Conservation (phyloP, 2,113 vertebrate species). For the Tetraodon nigroviridis region DNA sequence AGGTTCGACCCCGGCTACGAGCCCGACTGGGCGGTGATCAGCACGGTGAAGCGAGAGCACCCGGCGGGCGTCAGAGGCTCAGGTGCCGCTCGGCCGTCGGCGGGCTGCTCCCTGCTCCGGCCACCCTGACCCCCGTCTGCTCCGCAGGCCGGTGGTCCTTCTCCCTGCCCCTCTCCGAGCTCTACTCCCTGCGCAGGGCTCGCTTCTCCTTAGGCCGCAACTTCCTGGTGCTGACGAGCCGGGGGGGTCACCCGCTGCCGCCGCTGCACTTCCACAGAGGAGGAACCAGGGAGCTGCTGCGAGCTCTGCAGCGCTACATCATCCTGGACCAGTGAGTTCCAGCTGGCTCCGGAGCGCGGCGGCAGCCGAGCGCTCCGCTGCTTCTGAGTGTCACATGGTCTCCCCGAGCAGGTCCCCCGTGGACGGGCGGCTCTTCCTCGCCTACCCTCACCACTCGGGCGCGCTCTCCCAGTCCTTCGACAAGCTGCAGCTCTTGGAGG, state of each 20-base stretch:
- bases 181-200: slow-evolving; percentile 84
- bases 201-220: slow-evolving; percentile 86
- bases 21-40: slow-evolving; percentile 91
- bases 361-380: too few species aligned
- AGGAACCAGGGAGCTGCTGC: slow-evolving; percentile 82
- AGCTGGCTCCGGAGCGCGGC: too few species aligned
- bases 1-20: slow-evolving; percentile 89
- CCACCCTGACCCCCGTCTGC: accelerated
- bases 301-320: slow-evolving; percentile 81
- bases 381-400: not conserved
- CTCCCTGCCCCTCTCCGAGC: slow-evolving; percentile 83
- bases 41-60: slow-evolving; percentile 78
- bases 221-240: slow-evolving; percentile 85
- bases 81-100: slow-evolving; percentile 15
- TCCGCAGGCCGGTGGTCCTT: slow-evolving; percentile 81
- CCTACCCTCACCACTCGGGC: slow-evolving; percentile 80
- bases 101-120: not conserved
- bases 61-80: slow-evolving; percentile 53
- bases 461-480: slow-evolving; percentile 83
- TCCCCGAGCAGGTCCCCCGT: slow-evolving; percentile 77
- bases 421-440: slow-evolving; percentile 84
- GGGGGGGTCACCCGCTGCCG: slow-evolving; percentile 82
- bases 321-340: slow-evolving; percentile 75
- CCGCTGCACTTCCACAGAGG: slow-evolving; percentile 88
- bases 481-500: slow-evolving; percentile 85